These are phyloP conservation scores for Gephyroberyx darwinii DNA, from an alignment of 2,797 vertebrate genomes.

Conservation along the genomic window DNA sequence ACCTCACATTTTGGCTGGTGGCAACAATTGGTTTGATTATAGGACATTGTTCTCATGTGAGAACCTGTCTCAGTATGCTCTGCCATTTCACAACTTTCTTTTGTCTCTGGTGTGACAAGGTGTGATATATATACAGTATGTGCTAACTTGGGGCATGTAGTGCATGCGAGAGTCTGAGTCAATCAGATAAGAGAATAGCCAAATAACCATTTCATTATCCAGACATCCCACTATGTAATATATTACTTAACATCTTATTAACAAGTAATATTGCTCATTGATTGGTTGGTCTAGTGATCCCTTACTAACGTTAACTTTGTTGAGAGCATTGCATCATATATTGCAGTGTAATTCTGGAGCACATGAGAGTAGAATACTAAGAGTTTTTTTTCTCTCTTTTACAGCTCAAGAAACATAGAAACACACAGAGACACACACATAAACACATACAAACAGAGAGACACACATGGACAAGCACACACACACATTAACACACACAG, in stretches of 20 bases:
- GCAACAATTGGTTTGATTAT: neutral
- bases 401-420: neutral
- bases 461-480: neutral
- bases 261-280: conserved; percentile 22
- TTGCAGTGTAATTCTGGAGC: neutral
- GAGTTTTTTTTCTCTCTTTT: neutral
- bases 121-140: neutral
- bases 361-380: neutral
- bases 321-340: neutral
- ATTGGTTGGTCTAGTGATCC: conserved; percentile 8
- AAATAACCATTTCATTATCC: conserved; percentile 33
- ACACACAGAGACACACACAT: neutral
- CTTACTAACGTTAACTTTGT: conserved; percentile 1
- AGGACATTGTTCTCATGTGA: neutral
- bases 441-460: neutral
- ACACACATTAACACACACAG: neutral
- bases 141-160: conserved; percentile 34
- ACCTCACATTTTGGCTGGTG: neutral
- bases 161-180: conserved; percentile 21
- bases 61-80: conserved; percentile 12
- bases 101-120: conserved; percentile 11
- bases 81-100: conserved; percentile 14
- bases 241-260: conserved; percentile 15
- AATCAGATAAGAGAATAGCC: conserved; percentile 9
- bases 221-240: conserved; percentile 21